Base-by-base conservation (phyloP, 2,888 invertebrate genomes). In the Azorinus chamasolen region DNA sequence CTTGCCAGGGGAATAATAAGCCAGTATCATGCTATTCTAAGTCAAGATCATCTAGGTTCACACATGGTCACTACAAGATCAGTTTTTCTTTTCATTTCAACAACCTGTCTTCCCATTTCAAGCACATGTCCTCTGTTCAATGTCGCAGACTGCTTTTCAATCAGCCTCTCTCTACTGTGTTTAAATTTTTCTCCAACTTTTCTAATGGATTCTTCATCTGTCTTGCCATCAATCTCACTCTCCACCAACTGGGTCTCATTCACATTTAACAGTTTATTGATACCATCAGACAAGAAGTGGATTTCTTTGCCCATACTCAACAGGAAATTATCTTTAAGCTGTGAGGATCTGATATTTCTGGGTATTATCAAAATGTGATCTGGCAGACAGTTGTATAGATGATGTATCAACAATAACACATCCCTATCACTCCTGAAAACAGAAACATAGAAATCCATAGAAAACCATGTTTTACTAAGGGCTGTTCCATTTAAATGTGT, bases 341-440 rank as follows among this genome's bases (percentile, higher is more conserved):
- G 45, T 20, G 57, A 25, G 22, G 53, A 37, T 22, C 61, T 58
- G 8, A n/a, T 37, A 39, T 61, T 25, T 57, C 41, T 55, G 25
- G 71, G 71, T 39, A 83, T 25, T 55, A 83, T 70, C n/a, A 79
- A 55, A 43, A 72, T 64, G 59, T 75, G 69, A 32, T 79, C 83
- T 39, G 83, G 79, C 24, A 83, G 68, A 54, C 74, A 41, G 8
- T 62, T 14, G 43, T 83, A 83, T 37, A 83, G 48, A 51, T 79
- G 83, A 22, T 79, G 83, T 24, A 83, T 51, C 41, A 70, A 27
- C 45, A 83, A 55, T 16, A 75, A 66, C 37, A 83, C 39, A 27
- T 83, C 79, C 22, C 72, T 59, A 18, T 59, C 48, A 25, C 48
- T 50, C 5, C 82, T 83, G 58, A 51, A 51, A 62, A 18, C 10